Evolutionary conservation across 1,140 invertebrate genomes (phyloP).

Genomic region (Drosophila takahashii): DNA sequence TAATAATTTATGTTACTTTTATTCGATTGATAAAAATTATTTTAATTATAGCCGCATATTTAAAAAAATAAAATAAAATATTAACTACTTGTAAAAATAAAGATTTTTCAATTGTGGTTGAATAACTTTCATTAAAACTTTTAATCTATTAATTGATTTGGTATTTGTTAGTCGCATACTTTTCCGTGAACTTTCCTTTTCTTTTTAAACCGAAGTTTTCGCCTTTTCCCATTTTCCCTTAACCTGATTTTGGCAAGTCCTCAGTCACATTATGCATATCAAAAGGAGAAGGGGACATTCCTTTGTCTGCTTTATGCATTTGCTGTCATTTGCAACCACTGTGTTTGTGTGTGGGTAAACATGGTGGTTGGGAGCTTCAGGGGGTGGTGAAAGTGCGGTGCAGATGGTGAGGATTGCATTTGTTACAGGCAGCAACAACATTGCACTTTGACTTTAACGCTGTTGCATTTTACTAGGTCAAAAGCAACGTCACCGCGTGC

Average conservation of each 20-base stretch:
- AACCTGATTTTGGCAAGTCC: slow-evolving; percentile 3
- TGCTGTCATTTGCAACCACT: slow-evolving; percentile 55
- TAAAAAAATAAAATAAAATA: no score
- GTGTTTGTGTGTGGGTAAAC: slow-evolving; percentile 1
- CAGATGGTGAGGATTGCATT: slow-evolving; percentile 61
- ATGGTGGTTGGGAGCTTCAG: slow-evolving; percentile 1
- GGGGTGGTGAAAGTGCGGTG: slow-evolving; percentile 13
- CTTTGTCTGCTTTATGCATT: slow-evolving; percentile 50
- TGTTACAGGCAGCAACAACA: slow-evolving; percentile 51
- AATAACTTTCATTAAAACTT: no score
- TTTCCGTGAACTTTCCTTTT: background rate
- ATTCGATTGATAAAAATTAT: no score
- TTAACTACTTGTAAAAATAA: no score
- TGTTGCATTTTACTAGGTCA: slow-evolving; percentile 81
- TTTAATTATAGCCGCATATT: no score
- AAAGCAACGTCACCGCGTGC: slow-evolving; percentile 70
- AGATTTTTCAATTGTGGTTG: no score
- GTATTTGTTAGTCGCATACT: background rate
- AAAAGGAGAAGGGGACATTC: slow-evolving; percentile 11
- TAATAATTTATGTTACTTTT: no score
- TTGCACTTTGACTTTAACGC: slow-evolving; percentile 79
- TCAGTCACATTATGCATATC: slow-evolving; percentile 34
- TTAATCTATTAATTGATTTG: background rate
- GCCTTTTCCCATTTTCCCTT: slow-evolving; percentile 2
- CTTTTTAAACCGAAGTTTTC: slow-evolving; percentile 13